Conservation (phyloP, 2,888 invertebrate species). For the Drosophila kambysellisi region DNA sequence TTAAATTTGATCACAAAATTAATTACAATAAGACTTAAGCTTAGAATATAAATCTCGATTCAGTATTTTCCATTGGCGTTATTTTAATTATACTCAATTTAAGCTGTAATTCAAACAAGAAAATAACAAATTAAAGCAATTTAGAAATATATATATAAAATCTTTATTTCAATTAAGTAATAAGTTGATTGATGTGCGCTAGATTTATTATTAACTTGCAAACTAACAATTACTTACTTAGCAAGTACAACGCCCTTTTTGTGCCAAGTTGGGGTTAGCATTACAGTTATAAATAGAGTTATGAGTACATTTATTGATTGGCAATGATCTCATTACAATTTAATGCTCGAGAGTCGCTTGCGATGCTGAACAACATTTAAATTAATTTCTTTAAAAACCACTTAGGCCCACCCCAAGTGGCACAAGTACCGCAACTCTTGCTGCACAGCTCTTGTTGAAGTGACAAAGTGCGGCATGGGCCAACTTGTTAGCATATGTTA, state of each 20-base stretch:
- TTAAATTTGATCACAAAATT: neutral
- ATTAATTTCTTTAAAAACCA: slow-evolving; percentile 80
- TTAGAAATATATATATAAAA: neutral
- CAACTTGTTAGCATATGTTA: slow-evolving; percentile 82
- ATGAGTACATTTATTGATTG: slow-evolving; percentile 72
- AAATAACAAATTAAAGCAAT: neutral
- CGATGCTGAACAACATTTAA: slow-evolving; percentile 60
- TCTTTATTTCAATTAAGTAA: neutral
- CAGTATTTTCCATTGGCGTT: neutral
- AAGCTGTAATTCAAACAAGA: neutral
- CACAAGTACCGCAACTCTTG: slow-evolving; percentile 55
- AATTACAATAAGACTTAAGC: neutral
- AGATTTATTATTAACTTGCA: neutral
- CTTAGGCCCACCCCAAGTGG: slow-evolving; percentile 78
- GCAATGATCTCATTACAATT: slow-evolving; percentile 79
- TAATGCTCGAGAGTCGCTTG: slow-evolving; percentile 52
- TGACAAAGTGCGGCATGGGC: slow-evolving; percentile 78
- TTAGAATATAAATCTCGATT: neutral
- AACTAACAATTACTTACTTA: slow-evolving; percentile 21
- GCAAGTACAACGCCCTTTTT: slow-evolving; percentile 57
- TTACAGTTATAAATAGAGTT: slow-evolving; percentile 67
- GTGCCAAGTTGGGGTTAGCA: slow-evolving; percentile 34
- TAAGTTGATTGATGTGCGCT: neutral
- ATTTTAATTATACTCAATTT: neutral
- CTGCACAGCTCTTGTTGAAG: slow-evolving; percentile 61